Evolutionary conservation across 2,888 invertebrate species (phyloP), one percentile per base, ranked within the genome.

Genomic region (Miltochrista miniata): DNA sequence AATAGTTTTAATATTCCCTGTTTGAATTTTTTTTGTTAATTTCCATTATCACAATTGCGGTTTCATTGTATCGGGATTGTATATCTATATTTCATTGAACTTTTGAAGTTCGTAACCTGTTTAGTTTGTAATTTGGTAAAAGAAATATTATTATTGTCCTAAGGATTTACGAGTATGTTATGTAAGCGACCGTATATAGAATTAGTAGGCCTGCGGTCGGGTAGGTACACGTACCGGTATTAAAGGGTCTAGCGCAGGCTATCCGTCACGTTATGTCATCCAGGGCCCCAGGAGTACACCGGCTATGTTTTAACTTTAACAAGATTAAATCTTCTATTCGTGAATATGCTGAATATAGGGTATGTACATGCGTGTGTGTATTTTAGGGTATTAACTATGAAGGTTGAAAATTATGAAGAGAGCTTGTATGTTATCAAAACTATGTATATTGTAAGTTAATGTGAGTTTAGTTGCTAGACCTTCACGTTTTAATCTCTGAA

Each of bases 211-310:
- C 45, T 42, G 55, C 49, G 56, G 56, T 56, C 50, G 55, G 53
- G 51, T 45, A 61, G 49, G 57, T 51, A 54, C 49, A 54, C 54
- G 58, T 57, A 44, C 61, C 48, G 45, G 66, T 65, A 65, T 65
- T 61, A 77, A 79, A 79, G 75, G 72, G 62, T 68, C 62, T 61
- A 62, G 48, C 59, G 53, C 61, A 63, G 64, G 68, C 68, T 66
- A 76, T 81, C 74, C 76, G 73, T 79, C 77, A 74, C 74, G 74
- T 74, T 73, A 73, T 68, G 72, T 72, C 74, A 69, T 67, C 70
- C 57, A n/a, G 68, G 72, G 72, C 49, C 80, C 72, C 79, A 12
- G 45, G 80, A 72, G 77, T 42, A 61, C 56, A 62, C 64, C 74
- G 71, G 76, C 75, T 74, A 76, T 75, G 76, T 74, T 72, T 68